Evolutionary conservation across 2,797 vertebrate species (phyloP).

Genomic region (Falco peregrinus): DNA sequence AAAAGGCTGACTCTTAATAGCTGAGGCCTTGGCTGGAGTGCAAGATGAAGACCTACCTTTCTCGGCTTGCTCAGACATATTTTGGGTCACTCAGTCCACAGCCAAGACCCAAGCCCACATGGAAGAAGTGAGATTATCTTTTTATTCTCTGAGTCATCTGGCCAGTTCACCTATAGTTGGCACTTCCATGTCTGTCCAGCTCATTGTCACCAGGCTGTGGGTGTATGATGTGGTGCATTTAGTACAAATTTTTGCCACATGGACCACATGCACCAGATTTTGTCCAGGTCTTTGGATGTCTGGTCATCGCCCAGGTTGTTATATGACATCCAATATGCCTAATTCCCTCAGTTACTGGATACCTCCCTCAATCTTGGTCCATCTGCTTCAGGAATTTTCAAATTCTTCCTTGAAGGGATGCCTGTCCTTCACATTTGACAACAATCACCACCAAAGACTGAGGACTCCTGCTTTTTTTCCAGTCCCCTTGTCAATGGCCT

Average conservation of each 20-base stretch:
- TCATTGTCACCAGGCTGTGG: not conserved
- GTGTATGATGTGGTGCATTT: not conserved
- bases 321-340: not conserved
- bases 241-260: fast-evolving
- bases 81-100: not conserved
- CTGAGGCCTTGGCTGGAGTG: not conserved
- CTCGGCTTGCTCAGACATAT: not conserved
- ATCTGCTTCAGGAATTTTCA: not conserved
- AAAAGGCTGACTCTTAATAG: not conserved
- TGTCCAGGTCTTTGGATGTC: not conserved
- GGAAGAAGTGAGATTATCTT: not conserved
- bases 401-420: not conserved
- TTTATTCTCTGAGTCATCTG: not conserved
- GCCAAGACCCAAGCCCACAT: not conserved
- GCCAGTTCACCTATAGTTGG: not conserved
- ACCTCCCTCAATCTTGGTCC: not conserved
- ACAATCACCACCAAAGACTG: too few species aligned
- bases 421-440: not conserved
- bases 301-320: not conserved
- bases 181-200: not conserved
- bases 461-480: too few species aligned
- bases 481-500: too few species aligned
- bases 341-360: not conserved
- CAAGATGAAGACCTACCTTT: not conserved
- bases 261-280: not conserved